Evolutionary conservation across 2,888 invertebrate species (phyloP), one percentile per base, ranked within the genome.

Genomic region (Aproaerema taeniolella): DNA sequence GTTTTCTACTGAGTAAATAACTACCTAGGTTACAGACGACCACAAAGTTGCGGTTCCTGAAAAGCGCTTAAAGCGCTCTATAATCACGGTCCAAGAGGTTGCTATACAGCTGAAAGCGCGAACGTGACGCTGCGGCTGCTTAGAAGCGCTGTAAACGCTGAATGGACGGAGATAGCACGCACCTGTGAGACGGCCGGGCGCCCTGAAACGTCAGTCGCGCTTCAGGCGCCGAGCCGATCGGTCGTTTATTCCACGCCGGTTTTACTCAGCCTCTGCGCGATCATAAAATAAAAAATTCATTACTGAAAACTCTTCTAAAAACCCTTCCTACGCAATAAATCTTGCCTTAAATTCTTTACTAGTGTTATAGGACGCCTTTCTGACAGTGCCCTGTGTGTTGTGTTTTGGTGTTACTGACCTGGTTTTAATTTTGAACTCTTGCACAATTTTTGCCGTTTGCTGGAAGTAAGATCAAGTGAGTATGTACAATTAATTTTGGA

Each of bases 381-480:
- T 20, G 20, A 20, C 20, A 20, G 20, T 26, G 33, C 26, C 42
- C 45, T 47, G 52, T 47, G 56, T 60, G 32, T 45, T 34, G 38
- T 55, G 46, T 51, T 53, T 49, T 57, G 49, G 52, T 47, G 53
- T 55, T 39, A 50, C 51, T 77, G 80, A 78, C 78, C 79, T 66
- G 74, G 56, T 79, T 77, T 74, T 72, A 73, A 73, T 77, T 74
- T 65, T 67, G 72, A 61, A 61, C 49, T 66, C 63, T 76, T 75
- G 68, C 76, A 77, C 76, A 72, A 76, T 67, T 69, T 55, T 55
- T 52, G 46, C 44, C 37, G 47, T 52, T 49, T 47, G 35, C 29
- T 45, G 50, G 49, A 48, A 49, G 52, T 58, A 53, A 47, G 47
- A 50, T 42, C 41, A 58, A 52, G 73, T 74, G 55, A 67, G 55